Percentiles rank a stretch among this genome's conserved stretches.
These are phyloP conservation scores for Vanessa tameamea DNA, from an alignment of 1,140 invertebrate species.

Conservation along the genomic window DNA sequence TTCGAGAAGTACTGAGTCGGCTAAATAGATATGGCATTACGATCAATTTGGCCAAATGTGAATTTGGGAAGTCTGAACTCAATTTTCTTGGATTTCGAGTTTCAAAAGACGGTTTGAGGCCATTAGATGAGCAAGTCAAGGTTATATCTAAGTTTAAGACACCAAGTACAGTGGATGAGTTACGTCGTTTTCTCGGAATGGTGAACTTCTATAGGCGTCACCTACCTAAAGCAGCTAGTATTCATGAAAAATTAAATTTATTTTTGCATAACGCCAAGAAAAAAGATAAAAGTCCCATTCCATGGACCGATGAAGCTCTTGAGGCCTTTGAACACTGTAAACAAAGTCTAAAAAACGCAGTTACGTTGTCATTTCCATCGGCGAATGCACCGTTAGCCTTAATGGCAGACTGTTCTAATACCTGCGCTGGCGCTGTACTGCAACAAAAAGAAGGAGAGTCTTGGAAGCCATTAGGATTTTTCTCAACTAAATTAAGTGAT, in stretches of 20 bases:
- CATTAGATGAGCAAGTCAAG: not conserved
- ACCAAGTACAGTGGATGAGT: slow-evolving; percentile 8
- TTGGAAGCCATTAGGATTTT: not conserved
- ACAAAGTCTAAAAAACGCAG: not conserved
- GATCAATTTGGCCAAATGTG: slow-evolving; percentile 12
- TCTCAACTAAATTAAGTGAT: slow-evolving; percentile 6
- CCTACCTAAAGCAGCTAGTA: not conserved
- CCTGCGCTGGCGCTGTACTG: slow-evolving; percentile 17
- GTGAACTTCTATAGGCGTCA: not conserved
- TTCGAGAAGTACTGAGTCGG: slow-evolving; percentile 6
- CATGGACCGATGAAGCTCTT: not conserved
- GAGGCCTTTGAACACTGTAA: not conserved
- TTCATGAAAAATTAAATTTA: not conserved
- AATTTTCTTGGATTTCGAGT: slow-evolving; percentile 13
- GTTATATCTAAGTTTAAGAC: slow-evolving; percentile 9
- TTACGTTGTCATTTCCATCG: not conserved
- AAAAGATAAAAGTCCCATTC: not conserved
- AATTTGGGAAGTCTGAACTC: not conserved
- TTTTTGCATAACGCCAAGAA: not conserved
- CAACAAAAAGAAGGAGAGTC: slow-evolving; percentile 5
- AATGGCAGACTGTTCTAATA: slow-evolving; percentile 14
- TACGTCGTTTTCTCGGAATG: slow-evolving; percentile 12
- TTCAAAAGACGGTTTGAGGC: slow-evolving; percentile 4
- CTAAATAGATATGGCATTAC: slow-evolving; percentile 17
- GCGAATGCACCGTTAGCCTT: not conserved